Base-by-base conservation (phyloP, 2,888 invertebrate species). In the Cremastobaeus sp. region DNA sequence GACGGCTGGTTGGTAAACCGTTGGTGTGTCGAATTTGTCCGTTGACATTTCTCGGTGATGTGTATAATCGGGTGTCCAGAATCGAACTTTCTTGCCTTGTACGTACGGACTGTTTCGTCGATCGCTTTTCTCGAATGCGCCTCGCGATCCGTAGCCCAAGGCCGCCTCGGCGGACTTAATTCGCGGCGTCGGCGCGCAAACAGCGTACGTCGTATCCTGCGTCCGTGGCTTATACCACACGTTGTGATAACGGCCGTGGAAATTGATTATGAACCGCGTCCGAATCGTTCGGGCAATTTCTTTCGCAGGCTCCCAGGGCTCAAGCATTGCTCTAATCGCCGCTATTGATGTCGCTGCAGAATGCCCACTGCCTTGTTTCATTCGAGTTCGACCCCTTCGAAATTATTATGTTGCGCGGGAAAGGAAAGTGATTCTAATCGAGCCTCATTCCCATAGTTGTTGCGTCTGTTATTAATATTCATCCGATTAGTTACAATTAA, bases 201-300 rank as follows among this genome's bases (percentile, higher is more conserved):
- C 45, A 55, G 55, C 30, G 45, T 41, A 28, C 65, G 57, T 25
- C 43, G 55, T 59, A 69, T 62, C 47, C 39, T 57, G 50, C 64
- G 62, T 68, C 43, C n/a, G 76, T 70, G 74, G 77, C 76, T 64
- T 75, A 74, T n/a, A 25, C 76, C 77, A 74, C 76, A 74, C 72
- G 68, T 71, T 48, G 70, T 70, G 74, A 52, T 55, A 69, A 66
- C 55, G 69, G 50, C 45, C 66, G 48, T 68, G 55, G 74, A 68
- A 74, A 78, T 79, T 75, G 77, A 79, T 79, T 77, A 72, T 52
- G 52, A 72, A 45, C 55, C 76, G 34, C 59, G 55, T 48, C 57
- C 69, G 72, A 69, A 69, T 72, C 69, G 60, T 37, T 55, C 52
- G 62, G 47, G 66, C 60, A 59, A 60, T 73, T 73, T 43, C 72